Evolutionary conservation across 1,140 invertebrate species (phyloP).

Genomic region (Zaprionus nigranus): DNA sequence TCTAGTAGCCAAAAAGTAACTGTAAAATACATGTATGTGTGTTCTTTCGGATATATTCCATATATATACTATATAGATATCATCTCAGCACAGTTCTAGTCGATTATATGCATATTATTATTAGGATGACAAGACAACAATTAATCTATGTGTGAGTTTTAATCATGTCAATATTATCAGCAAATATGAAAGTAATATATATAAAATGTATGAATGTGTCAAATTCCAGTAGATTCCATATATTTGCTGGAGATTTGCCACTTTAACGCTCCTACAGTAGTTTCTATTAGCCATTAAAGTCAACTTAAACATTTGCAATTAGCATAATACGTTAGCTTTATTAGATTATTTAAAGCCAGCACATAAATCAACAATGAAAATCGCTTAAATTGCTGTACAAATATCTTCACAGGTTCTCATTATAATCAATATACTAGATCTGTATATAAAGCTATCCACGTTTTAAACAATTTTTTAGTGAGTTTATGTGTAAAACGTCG

Average conservation of each 20-base stretch:
- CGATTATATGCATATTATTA: slow-evolving; percentile 27
- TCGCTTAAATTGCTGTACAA: slow-evolving; percentile 56
- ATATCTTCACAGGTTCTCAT: slow-evolving; percentile 49
- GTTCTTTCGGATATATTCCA: slow-evolving; percentile 12
- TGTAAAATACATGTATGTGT: slow-evolving; percentile 22
- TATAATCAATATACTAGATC: slow-evolving; percentile 9
- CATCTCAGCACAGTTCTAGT: slow-evolving; percentile 75
- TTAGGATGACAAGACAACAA: slow-evolving; percentile 15
- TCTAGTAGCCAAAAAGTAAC: slow-evolving; percentile 18
- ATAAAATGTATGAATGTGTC: not conserved
- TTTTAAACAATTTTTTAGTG: slow-evolving; percentile 45
- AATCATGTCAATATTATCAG: slow-evolving; percentile 2
- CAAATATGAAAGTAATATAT: not conserved
- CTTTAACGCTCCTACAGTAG: not conserved
- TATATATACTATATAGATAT: slow-evolving; percentile 10
- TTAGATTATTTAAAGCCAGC: slow-evolving; percentile 39
- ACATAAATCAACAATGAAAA: slow-evolving; percentile 31
- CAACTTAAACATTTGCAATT: slow-evolving; percentile 35
- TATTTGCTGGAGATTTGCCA: slow-evolving; percentile 11
- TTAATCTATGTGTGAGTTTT: slow-evolving; percentile 13
- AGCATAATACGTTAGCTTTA: slow-evolving; percentile 43
- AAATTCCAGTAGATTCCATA: slow-evolving; percentile 5
- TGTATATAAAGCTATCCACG: slow-evolving; percentile 25
- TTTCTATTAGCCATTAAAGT: slow-evolving; percentile 18
- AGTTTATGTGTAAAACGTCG: slow-evolving; percentile 53